These are phyloP conservation scores for Galerucella pusilla DNA, from an alignment of 2,888 invertebrate genomes.

Conservation along the genomic window DNA sequence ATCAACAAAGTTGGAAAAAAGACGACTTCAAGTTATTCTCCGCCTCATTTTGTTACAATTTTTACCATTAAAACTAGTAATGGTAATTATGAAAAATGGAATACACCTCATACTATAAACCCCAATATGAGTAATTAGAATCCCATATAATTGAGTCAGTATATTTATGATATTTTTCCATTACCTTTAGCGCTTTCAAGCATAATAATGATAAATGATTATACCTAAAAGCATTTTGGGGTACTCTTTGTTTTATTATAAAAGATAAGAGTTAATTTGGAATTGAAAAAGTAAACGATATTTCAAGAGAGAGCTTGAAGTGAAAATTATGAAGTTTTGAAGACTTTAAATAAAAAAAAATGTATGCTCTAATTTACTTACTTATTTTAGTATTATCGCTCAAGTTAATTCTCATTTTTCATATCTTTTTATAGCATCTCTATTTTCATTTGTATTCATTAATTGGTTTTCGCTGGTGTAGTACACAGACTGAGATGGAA, in stretches of 20 bases:
- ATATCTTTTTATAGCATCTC: too few relatives aligned
- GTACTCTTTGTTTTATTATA: conserved; percentile 16
- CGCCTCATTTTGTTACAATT: too few relatives aligned
- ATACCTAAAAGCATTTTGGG: conserved; percentile 23
- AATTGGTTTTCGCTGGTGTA: too few relatives aligned
- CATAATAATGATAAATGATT: conserved; percentile 28
- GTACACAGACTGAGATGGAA: too few relatives aligned
- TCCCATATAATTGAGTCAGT: conserved; percentile 17
- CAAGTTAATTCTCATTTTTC: too few relatives aligned
- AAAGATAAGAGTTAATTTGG: neutral
- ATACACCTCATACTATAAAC: conserved; percentile 8
- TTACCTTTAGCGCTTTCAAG: neutral
- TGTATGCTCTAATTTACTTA: too few relatives aligned
- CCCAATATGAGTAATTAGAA: conserved; percentile 18
- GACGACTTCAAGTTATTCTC: too few relatives aligned
- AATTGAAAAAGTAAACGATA: neutral
- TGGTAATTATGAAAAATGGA: neutral
- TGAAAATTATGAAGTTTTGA: neutral
- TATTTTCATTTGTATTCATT: too few relatives aligned
- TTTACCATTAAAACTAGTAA: too few relatives aligned
- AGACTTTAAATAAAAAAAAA: too few relatives aligned
- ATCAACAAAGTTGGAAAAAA: too few relatives aligned
- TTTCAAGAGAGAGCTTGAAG: neutral
- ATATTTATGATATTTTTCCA: conserved; percentile 29
- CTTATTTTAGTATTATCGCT: too few relatives aligned